Base-by-base conservation (phyloP, 2,888 invertebrate species). In the Apamea anceps region DNA sequence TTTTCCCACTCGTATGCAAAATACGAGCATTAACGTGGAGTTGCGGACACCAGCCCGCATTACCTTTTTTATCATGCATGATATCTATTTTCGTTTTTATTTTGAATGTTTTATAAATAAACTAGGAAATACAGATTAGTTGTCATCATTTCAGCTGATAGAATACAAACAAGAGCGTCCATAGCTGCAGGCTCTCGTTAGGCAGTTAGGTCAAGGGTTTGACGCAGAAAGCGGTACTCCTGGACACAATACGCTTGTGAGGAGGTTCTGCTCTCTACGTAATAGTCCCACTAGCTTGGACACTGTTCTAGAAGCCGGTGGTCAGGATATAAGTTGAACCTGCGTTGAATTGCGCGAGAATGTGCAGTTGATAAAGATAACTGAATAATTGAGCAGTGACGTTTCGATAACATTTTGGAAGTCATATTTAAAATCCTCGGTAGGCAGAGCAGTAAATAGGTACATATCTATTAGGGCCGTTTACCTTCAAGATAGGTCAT, bases 401-500 rank as follows among this genome's bases (percentile, higher is more conserved):
- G 25, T 48, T 68, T 28, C 32, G 2, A 7, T 15, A 54, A 32
- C 25, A 18, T 2, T 10, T 3, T 32, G 25, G 25, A 54, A 37
- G 37, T n/a, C 18, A n/a, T 54, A 6, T n/a, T 51, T 51, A 51
- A n/a, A 37, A 51, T 51, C 10, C 28, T n/a, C 13, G n/a, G 21
- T 37, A 37, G 18, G 71, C 12, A n/a, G 21, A 72, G 51, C 18
- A 42, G 2, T 37, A 73, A 21, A 21, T 42, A 73, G 21, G 21
- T 10, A 15, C 15, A 18, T n/a, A 42, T 12, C 7, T 18, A 65
- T 13, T 51, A 62, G 18, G 15, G 32, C 62, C 21, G 28, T 57
- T 65, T 62, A 51, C 54, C 84, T 51, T 25, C 8, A 57, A 60
- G 72, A 25, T 42, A 48, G 67, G 37, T 70, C 80, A 70, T 60